Base-by-base conservation (phyloP, 2,113 vertebrate species). In the Oncorhynchus clarkii region DNA sequence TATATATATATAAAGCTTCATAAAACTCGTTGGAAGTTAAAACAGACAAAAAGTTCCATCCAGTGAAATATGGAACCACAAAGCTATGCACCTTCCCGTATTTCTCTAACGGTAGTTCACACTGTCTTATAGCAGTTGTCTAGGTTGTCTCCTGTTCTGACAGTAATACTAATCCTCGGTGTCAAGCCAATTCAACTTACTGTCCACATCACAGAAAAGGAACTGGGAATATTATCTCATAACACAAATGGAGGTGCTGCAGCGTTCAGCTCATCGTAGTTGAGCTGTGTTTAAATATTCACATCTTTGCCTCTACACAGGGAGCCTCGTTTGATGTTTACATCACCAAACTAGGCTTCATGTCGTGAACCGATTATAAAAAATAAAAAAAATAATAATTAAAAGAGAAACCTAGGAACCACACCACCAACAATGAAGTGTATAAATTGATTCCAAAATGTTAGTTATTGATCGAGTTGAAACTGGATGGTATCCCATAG, bases 131-230 rank as follows among this genome's bases (percentile, higher is more conserved):
- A 72, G 84, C 72, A 71, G 65, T 80, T 88, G 82, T 82, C 76
- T 74, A 82, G 80, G 80, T 82, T 89, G 81, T 87, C 83, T 84
- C 31, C 59, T 48, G 62, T 75, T 76, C 71, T 92, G 88, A 91
- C 88, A 66, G 76, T 90, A 90, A 90, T 90, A 82, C 85, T 90
- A 90, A 91, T 91, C 88, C 86, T 54, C 31, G 59, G 72, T 76
- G 73, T 84, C 87, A 89, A 78, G 85, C 72, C 59, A 74, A 85
- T 82, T 89, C 84, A 86, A 82, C 85, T 89, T 86, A 75, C 70
- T 82, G 84, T 87, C 81, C 88, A 85, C 85, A 85, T 79, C 78
- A 85, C 83, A 85, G 79, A 77, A 68, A 67, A 78, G 71, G 74
- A 86, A 85, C 79, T 88, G 78, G 84, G 86, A 86, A 85, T 84